Evolutionary conservation across 2,888 invertebrate species (phyloP), one percentile per base, ranked within the genome.

Genomic region (Criorhina ranunculi): DNA sequence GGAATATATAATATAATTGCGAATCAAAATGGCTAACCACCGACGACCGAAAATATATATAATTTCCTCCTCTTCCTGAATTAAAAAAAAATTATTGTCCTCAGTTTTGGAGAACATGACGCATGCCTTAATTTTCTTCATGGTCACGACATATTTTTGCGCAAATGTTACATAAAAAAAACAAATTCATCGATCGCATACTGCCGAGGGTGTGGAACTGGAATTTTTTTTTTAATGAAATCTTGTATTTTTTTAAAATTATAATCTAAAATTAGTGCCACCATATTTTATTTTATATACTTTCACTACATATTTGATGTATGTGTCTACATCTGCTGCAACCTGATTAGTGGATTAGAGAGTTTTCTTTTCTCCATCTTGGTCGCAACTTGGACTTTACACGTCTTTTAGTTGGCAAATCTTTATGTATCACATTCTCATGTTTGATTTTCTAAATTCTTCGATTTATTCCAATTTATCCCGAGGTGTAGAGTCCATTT

Each of bases 61-160:
- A 66, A 62, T 70, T 80, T 19, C 77, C 64, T 24, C 60, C 77
- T 40, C 73, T 60, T 66, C 78, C 82, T 66, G 33, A 37, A 73
- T 57, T 42, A 69, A 80, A 31, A 40, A 35, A 55, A 44, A 69
- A 62, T n/a, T 24, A 70, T 42, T 62, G 24, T 79, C 79, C 83
- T 83, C 73, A 67, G 67, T 62, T 79, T 66, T 85, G 75, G 85
- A 76, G 19, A 70, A 70, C 64, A 85, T 85, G 80, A 76, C 85
- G 85, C 85, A 85, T 85, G 85, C 80, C 37, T 76, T 62, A 62
- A 55, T 59, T 80, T 79, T 70, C 83, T 85, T 55, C 80, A 80
- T 80, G 51, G 67, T 85, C 70, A 69, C 79, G 49, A 57, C 40
- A 73, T 83, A 57, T 62, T 55, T 78, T 62, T 42, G 62, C 67